Conservation (phyloP, 1,140 invertebrate species). For the Colletes latitarsis region DNA sequence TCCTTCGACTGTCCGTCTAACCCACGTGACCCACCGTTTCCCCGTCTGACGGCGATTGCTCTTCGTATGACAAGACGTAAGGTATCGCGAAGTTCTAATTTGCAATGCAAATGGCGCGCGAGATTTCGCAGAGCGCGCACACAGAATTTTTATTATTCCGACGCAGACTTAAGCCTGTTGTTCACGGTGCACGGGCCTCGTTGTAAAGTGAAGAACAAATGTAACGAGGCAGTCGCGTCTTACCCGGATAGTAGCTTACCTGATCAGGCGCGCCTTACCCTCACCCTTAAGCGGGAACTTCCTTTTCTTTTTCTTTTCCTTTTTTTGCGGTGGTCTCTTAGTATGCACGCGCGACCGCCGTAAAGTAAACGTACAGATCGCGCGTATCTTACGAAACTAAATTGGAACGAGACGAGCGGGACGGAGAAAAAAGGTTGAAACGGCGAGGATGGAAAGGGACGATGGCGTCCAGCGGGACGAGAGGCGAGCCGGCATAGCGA, state of each 20-base stretch:
- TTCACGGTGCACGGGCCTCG: constrained; percentile 52
- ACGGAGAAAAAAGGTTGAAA: constrained; percentile 18
- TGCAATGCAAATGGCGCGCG: constrained; percentile 52
- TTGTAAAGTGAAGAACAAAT: constrained; percentile 66
- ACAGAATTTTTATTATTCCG: constrained; percentile 57
- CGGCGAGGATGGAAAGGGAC: constrained; percentile 4
- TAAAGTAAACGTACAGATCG: constrained; percentile 68
- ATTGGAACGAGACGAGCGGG: constrained; percentile 61
- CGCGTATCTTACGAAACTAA: constrained; percentile 68
- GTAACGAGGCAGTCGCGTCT: constrained; percentile 61
- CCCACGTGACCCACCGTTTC: not conserved
- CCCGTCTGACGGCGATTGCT: constrained; percentile 5
- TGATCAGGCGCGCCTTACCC: constrained; percentile 63
- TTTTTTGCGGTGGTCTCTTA: constrained; percentile 58
- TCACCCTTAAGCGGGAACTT: constrained; percentile 15
- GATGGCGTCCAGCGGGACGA: not conserved
- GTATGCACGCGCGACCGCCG: constrained; percentile 61
- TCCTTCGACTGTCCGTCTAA: too few relatives aligned
- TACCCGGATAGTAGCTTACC: constrained; percentile 65
- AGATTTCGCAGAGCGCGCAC: constrained; percentile 27
- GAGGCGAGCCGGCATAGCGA: not conserved
- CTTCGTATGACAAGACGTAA: constrained; percentile 8
- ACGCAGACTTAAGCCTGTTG: constrained; percentile 51
- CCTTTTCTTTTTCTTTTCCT: too few relatives aligned
- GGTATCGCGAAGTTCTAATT: constrained; percentile 42